phyloP scores from a whole-genome alignment of 2,113 vertebrate species.

The Chaetodon trifascialis region DNA sequence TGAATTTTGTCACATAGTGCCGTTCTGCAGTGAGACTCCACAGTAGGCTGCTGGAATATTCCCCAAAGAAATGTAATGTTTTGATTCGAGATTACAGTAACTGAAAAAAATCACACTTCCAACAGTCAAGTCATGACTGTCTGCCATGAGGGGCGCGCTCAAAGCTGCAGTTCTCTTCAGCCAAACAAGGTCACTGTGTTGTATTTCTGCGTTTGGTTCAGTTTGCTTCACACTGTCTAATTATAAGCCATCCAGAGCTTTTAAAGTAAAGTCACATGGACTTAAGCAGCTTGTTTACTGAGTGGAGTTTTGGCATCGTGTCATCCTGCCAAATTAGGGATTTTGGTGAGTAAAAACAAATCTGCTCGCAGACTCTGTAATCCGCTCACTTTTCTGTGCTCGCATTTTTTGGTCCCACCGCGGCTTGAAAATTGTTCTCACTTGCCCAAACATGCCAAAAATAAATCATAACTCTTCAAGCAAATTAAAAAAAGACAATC shows the following conservation, averaged over 20 bases:
- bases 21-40: not conserved
- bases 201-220: not conserved
- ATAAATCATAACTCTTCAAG: not conserved
- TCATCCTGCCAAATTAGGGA: slow-evolving; percentile 48
- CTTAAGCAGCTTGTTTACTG: slow-evolving; percentile 64
- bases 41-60: not conserved
- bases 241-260: slow-evolving; percentile 17
- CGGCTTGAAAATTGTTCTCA: not conserved
- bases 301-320: slow-evolving; percentile 32
- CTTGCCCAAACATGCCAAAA: not conserved
- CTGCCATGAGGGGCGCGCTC: not conserved
- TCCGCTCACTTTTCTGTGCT: slow-evolving; percentile 16
- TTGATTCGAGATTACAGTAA: not conserved
- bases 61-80: not conserved
- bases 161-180: not conserved
- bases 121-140: not conserved
- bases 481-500: not conserved
- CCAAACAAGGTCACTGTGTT: not conserved
- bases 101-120: not conserved
- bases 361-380: slow-evolving; percentile 29
- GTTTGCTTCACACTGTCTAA: slow-evolving; percentile 12
- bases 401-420: no score
- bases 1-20: not conserved
- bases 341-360: slow-evolving; percentile 57
- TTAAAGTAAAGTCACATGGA: slow-evolving; percentile 45